Evolutionary conservation across 2,113 vertebrate genomes (phyloP).

Genomic region (Mesoclemmys tuberculata): DNA sequence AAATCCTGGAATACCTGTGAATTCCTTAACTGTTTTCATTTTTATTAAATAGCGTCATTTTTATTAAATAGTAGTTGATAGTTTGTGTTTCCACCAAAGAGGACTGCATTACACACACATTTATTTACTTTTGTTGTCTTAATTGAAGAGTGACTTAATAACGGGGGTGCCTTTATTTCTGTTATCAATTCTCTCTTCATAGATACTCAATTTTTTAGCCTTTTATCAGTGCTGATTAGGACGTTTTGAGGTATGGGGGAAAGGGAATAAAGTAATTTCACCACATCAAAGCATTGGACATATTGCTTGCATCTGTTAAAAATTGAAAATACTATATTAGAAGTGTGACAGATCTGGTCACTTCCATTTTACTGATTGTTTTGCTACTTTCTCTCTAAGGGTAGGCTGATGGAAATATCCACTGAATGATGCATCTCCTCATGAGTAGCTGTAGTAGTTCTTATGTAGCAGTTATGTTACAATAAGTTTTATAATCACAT

Average conservation of each 20-base stretch:
- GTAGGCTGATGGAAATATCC: neutral
- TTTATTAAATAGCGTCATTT: neutral
- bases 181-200: neutral
- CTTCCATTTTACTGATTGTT: neutral
- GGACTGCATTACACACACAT: neutral
- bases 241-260: neutral
- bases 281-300: neutral
- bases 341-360: neutral
- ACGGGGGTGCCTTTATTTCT: neutral
- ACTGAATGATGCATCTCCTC: neutral
- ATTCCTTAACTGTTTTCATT: neutral
- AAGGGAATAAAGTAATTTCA: neutral
- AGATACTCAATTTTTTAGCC: neutral
- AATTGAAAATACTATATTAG: neutral
- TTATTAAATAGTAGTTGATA: neutral
- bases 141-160: neutral
- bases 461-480: neutral
- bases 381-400: neutral
- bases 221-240: neutral
- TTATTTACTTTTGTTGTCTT: neutral
- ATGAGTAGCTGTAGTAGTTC: neutral
- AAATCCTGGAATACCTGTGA: fast-evolving
- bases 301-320: neutral
- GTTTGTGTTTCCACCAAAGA: neutral
- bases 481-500: neutral